These are phyloP conservation scores for Struthidea cinerea DNA, from an alignment of 2,113 vertebrate species.

Conservation along the genomic window DNA sequence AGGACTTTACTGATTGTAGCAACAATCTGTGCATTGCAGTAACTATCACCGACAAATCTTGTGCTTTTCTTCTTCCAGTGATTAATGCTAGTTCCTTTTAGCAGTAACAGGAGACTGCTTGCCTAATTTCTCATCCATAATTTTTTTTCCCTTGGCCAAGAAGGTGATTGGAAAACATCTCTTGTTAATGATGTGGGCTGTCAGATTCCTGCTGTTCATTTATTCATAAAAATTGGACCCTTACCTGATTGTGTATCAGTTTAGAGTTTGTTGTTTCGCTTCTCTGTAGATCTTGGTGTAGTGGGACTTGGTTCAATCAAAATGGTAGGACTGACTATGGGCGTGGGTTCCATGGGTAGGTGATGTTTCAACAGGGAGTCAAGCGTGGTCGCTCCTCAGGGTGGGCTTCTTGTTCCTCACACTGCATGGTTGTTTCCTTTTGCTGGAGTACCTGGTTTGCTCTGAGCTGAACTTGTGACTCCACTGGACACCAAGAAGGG, in stretches of 20 bases:
- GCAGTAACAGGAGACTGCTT: neutral
- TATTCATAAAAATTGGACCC: neutral
- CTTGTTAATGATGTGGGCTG: neutral
- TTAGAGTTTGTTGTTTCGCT: neutral
- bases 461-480: neutral
- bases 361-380: neutral
- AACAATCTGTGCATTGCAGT: neutral
- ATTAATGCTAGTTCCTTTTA: neutral
- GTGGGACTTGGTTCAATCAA: neutral
- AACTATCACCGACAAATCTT: neutral
- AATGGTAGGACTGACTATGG: neutral
- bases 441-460: neutral
- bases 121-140: neutral
- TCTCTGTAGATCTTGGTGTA: neutral
- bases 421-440: neutral
- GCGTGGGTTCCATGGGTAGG: neutral
- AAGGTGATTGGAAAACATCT: neutral
- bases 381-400: rapidly evolving
- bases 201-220: neutral
- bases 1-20: neutral
- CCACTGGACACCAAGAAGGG: neutral
- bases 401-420: neutral
- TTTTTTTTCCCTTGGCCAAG: neutral
- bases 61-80: neutral
- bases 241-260: neutral